phyloP scores from a whole-genome alignment of 2,888 invertebrate species.

The Eupsilia transversa region DNA sequence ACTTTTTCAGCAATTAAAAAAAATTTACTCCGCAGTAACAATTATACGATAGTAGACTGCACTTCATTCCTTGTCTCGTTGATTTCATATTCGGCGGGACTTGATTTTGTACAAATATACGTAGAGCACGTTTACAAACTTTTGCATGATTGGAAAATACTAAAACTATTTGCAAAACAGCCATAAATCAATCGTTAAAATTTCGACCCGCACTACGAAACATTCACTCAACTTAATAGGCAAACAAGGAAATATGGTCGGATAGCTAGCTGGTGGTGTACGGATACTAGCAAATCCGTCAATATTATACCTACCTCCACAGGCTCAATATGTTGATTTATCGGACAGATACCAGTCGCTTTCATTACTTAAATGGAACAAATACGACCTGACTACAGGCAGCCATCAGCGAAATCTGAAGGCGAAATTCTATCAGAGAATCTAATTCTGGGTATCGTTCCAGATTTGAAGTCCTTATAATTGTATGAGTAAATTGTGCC shows the following conservation, averaged over 20 bases:
- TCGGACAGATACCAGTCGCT: conserved; percentile 56
- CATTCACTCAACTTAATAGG: conserved; percentile 55
- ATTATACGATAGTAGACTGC: not conserved
- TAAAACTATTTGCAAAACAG: conserved; percentile 40
- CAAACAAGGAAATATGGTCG: conserved; percentile 53
- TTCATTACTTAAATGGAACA: conserved; percentile 69
- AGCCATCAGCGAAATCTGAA: conserved; percentile 25
- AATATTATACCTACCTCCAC: conserved; percentile 47
- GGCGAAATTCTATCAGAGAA: conserved; percentile 45
- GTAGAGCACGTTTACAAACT: not conserved
- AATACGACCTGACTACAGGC: conserved; percentile 46
- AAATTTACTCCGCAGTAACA: not conserved
- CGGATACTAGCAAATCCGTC: conserved; percentile 46
- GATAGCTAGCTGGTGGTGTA: conserved; percentile 18
- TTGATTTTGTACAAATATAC: conserved; percentile 16
- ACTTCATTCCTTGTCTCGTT: not conserved
- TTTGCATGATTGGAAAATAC: conserved; percentile 24
- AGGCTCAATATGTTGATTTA: conserved; percentile 68
- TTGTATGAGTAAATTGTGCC: conserved; percentile 46
- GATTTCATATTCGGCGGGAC: not conserved
- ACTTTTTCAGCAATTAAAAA: not conserved
- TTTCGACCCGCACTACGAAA: conserved; percentile 38
- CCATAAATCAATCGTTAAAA: conserved; percentile 54
- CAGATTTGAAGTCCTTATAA: conserved; percentile 46
- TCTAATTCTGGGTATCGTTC: conserved; percentile 41